Evolutionary conservation across 2,797 vertebrate species (phyloP).

Genomic region (Synaphobranchus kaupii): DNA sequence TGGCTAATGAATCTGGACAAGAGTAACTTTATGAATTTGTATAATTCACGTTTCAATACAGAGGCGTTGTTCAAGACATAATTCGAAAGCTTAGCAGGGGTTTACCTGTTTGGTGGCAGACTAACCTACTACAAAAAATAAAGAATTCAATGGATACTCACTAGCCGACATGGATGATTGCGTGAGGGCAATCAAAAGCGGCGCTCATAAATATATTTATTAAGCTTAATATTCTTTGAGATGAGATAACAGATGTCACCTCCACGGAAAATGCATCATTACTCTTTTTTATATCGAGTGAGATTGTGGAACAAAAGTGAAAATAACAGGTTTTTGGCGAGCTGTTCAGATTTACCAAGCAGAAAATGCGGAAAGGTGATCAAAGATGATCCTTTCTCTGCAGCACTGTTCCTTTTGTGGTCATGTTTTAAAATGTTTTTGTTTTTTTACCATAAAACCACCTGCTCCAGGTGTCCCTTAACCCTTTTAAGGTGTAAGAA

Average conservation of each 20-base stretch:
- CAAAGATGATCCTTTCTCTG: conserved; percentile 56
- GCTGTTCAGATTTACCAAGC: conserved; percentile 53
- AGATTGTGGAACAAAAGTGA: conserved; percentile 53
- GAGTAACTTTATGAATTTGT: conserved; percentile 97
- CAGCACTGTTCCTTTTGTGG: conserved; percentile 37
- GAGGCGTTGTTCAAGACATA: conserved; percentile 81
- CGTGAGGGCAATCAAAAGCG: conserved; percentile 86
- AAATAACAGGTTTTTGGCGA: conserved; percentile 43
- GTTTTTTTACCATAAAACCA: background rate
- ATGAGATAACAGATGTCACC: conserved; percentile 74
- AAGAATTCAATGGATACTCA: conserved; percentile 83
- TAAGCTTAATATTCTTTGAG: conserved; percentile 85
- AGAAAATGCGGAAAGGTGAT: conserved; percentile 52
- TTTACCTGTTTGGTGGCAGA: conserved; percentile 88
- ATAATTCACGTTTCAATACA: conserved; percentile 91
- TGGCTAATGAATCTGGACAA: conserved; percentile 98
- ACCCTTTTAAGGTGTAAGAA: too few relatives aligned
- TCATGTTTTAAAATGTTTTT: background rate
- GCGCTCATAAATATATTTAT: conserved; percentile 92
- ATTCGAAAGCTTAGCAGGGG: conserved; percentile 86
- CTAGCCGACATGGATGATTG: conserved; percentile 82
- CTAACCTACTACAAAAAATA: conserved; percentile 84
- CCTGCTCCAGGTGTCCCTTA: background rate
- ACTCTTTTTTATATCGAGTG: conserved; percentile 59
- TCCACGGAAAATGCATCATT: conserved; percentile 68